phyloP scores from a whole-genome alignment of 30 jellyfish, hydroid and myxozoan species.

The Aurelia coerulea region DNA sequence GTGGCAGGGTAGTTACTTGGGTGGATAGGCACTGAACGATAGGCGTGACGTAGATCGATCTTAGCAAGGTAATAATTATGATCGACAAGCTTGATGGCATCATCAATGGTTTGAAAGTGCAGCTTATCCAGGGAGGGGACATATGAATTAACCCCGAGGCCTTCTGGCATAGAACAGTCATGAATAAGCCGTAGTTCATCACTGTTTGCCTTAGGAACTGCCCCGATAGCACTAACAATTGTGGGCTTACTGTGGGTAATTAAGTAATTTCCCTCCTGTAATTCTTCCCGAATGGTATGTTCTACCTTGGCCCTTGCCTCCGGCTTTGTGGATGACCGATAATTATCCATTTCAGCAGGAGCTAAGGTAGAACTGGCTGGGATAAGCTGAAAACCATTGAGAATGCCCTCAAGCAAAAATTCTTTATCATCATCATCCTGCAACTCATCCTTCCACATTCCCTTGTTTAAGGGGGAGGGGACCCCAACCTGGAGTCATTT shows the following conservation, averaged over 20 bases:
- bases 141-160: not conserved
- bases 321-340: not conserved
- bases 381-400: conserved; percentile 13
- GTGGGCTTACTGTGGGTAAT: not conserved
- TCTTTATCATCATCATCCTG: conserved; percentile 3
- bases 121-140: conserved; percentile 2
- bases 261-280: not conserved
- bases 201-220: not conserved
- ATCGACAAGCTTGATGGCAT: conserved; percentile 9
- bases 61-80: not conserved
- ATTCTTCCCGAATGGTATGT: not conserved
- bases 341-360: conserved; percentile 7
- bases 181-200: not conserved
- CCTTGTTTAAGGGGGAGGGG: not conserved
- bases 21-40: not conserved
- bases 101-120: not conserved
- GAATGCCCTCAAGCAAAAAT: conserved; percentile 5
- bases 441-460: not conserved
- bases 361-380: not conserved
- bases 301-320: not conserved
- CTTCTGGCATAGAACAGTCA: not conserved
- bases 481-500: not conserved
- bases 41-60: not conserved
- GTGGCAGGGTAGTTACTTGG: not conserved
- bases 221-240: not conserved